phyloP scores from a whole-genome alignment of 2,113 vertebrate species.

The Notiomystis cincta region DNA sequence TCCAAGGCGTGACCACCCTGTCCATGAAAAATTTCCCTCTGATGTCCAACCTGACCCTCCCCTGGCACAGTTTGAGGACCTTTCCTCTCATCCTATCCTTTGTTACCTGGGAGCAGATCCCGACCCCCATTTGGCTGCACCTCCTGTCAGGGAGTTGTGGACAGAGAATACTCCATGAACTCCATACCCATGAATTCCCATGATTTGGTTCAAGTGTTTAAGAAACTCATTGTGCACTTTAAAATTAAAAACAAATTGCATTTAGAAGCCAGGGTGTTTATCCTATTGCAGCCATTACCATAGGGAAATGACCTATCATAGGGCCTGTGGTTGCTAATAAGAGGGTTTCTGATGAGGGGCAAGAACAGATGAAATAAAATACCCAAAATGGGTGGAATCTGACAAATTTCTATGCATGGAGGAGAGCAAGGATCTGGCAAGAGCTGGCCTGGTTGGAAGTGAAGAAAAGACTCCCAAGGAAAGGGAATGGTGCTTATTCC shows the following conservation, averaged over 20 bases:
- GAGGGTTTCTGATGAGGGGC: neutral
- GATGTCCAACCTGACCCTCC: accelerated
- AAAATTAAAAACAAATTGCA: neutral
- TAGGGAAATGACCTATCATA: neutral
- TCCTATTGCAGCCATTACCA: neutral
- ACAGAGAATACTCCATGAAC: accelerated
- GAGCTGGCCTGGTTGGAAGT: neutral
- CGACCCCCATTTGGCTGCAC: neutral
- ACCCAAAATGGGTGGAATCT: neutral
- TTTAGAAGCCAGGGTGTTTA: neutral
- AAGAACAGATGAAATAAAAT: neutral
- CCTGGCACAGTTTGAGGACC: neutral
- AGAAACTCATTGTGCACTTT: neutral
- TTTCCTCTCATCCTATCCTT: neutral
- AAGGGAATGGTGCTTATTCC: neutral
- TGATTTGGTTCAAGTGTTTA: neutral
- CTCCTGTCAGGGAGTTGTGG: neutral
- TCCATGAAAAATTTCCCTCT: neutral
- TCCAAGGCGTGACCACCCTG: neutral
- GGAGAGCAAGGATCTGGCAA: neutral
- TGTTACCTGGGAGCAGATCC: neutral
- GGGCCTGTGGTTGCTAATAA: neutral
- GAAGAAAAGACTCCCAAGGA: neutral
- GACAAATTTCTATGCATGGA: neutral
- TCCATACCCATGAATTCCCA: neutral